Conservation (phyloP, 2,113 vertebrate species). For the Bufo bufo region DNA sequence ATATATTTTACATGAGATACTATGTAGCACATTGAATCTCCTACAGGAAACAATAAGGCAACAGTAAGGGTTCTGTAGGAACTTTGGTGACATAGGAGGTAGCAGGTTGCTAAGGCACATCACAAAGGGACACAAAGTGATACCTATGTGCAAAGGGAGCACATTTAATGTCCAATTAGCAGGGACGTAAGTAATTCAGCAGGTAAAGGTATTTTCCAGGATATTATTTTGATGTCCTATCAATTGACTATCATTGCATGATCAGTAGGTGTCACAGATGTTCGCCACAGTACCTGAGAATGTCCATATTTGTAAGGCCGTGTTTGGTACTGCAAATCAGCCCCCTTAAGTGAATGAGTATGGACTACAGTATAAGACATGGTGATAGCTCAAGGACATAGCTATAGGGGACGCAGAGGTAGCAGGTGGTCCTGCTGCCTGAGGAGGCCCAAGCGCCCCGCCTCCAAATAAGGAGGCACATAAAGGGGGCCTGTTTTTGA, state of each 20-base stretch:
- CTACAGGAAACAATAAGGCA: background rate
- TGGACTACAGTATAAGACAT: too few relatives aligned
- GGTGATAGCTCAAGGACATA: too few relatives aligned
- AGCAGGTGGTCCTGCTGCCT: background rate
- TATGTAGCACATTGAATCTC: background rate
- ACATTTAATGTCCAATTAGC: background rate
- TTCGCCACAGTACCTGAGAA: too few relatives aligned
- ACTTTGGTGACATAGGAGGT: background rate
- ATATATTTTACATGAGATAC: background rate
- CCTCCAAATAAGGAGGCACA: too few relatives aligned
- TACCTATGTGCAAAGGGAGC: background rate
- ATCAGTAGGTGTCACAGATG: too few relatives aligned
- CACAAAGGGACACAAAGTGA: background rate
- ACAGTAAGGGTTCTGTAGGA: background rate
- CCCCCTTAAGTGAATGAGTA: too few relatives aligned
- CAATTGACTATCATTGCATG: too few relatives aligned
- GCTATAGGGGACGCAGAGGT: too few relatives aligned
- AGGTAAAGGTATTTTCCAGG: background rate
- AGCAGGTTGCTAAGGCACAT: background rate
- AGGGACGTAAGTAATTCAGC: background rate
- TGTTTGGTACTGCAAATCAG: background rate
- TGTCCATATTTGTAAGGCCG: too few relatives aligned
- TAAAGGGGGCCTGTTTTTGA: too few relatives aligned
- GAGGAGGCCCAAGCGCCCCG: too few relatives aligned
- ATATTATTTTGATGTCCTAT: background rate